Evolutionary conservation across 2,113 vertebrate genomes (phyloP).

Genomic region (Coturnix japonica): DNA sequence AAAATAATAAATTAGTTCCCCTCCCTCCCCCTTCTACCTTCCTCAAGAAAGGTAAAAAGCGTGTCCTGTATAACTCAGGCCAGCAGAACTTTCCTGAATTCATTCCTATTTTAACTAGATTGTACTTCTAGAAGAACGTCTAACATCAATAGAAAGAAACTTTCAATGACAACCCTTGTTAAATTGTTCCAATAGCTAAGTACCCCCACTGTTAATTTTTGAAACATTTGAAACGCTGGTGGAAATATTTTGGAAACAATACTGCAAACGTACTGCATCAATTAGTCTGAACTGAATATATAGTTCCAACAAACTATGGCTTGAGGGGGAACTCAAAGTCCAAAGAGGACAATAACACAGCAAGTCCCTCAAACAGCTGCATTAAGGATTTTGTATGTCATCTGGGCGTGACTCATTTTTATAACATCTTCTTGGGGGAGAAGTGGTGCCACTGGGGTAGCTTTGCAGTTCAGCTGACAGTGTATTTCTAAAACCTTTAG

Average conservation of each 20-base stretch:
- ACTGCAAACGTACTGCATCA: conserved; percentile 67
- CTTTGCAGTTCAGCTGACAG: conserved; percentile 50
- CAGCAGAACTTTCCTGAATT: conserved; percentile 42
- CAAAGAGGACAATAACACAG: conserved; percentile 71
- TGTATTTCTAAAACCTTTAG: conserved; percentile 50
- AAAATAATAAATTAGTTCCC: neutral
- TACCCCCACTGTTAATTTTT: conserved; percentile 69
- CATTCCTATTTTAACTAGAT: conserved; percentile 39
- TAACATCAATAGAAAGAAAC: conserved; percentile 53
- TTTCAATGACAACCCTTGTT: conserved; percentile 43
- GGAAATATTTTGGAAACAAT: conserved; percentile 70
- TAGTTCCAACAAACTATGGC: conserved; percentile 70
- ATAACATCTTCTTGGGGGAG: conserved; percentile 60
- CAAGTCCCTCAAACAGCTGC: conserved; percentile 65
- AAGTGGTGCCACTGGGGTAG: conserved; percentile 43
- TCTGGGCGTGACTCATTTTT: conserved; percentile 71
- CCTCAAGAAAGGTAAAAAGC: neutral
- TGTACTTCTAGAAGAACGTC: conserved; percentile 35
- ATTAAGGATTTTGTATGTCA: conserved; percentile 70
- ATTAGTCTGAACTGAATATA: conserved; percentile 66
- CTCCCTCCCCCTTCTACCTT: fast-evolving
- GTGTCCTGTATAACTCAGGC: neutral
- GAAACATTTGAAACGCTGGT: conserved; percentile 48
- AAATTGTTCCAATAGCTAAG: conserved; percentile 60
- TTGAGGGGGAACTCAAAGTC: conserved; percentile 63